Conservation (phyloP, 2,888 invertebrate species). For the Idaea aversata region DNA sequence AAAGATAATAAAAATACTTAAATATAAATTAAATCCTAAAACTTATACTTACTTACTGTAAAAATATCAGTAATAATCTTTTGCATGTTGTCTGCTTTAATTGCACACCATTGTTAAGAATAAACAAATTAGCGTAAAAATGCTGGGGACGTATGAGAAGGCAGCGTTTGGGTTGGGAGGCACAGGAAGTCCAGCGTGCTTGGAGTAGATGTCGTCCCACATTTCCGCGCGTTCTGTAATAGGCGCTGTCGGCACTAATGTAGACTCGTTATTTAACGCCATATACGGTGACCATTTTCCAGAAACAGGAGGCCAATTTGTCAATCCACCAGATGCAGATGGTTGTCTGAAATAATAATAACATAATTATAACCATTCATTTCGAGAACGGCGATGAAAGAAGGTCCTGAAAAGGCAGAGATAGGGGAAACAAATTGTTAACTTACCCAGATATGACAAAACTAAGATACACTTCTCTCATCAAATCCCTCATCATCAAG, state of each 20-base stretch:
- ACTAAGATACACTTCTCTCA: conserved; percentile 43
- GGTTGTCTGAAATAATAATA: neutral
- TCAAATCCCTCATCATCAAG: conserved; percentile 26
- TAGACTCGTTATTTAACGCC: conserved; percentile 34
- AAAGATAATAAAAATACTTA: too few relatives aligned
- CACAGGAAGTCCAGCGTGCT: conserved; percentile 32
- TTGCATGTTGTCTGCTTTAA: too few relatives aligned
- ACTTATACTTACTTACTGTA: too few relatives aligned
- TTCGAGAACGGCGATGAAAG: too few relatives aligned
- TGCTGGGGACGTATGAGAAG: too few relatives aligned
- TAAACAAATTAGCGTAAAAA: too few relatives aligned
- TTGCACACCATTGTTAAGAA: too few relatives aligned
- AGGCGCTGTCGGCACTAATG: conserved; percentile 30
- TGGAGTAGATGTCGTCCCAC: conserved; percentile 46
- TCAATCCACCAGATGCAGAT: conserved; percentile 35
- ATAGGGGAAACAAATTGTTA: neutral
- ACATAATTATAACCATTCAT: neutral
- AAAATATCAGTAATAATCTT: too few relatives aligned
- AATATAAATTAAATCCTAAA: too few relatives aligned
- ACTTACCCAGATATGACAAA: conserved; percentile 48
- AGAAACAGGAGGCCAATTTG: conserved; percentile 42
- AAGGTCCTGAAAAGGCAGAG: too few relatives aligned
- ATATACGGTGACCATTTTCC: conserved; percentile 37
- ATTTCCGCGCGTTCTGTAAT: conserved; percentile 32
- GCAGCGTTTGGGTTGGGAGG: too few relatives aligned